Evolutionary conservation across 2,113 vertebrate species (phyloP).

Genomic region (Alethe diademata): DNA sequence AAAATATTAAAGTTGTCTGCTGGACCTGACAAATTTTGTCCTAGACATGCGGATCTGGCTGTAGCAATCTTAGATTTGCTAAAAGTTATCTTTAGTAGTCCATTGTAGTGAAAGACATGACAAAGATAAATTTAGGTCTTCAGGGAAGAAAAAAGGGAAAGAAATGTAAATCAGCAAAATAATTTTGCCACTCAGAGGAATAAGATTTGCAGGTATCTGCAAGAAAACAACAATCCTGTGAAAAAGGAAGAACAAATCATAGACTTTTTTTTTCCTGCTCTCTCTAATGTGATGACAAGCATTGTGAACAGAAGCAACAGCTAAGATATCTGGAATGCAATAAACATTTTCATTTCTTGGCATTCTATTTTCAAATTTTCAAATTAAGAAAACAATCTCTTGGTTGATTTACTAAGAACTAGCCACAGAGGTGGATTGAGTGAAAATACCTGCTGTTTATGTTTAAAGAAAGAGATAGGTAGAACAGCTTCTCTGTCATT

Average conservation of each 20-base stretch:
- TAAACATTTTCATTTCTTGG: not conserved
- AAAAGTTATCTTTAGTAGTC: not conserved
- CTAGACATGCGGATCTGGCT: not conserved
- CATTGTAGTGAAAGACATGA: not conserved
- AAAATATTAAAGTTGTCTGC: not conserved
- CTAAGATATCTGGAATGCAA: not conserved
- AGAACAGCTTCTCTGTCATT: not conserved
- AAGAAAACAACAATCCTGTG: not conserved
- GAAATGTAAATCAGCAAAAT: not conserved
- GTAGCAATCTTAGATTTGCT: not conserved
- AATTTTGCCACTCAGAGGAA: not conserved
- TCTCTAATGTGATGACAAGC: not conserved
- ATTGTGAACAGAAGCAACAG: not conserved
- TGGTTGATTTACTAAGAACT: not conserved
- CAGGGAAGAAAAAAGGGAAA: not conserved
- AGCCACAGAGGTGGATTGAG: not conserved
- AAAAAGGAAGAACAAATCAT: not conserved
- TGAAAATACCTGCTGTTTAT: not conserved
- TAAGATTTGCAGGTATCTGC: not conserved
- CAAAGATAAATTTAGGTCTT: not conserved
- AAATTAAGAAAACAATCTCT: not conserved
- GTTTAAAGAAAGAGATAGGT: not conserved
- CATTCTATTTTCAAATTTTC: not conserved
- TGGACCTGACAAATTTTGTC: not conserved
- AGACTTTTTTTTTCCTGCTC: accelerated